Conservation (phyloP, 37 sponge, comb jelly and placozoan genomes). For the Ephydatia muelleri region DNA sequence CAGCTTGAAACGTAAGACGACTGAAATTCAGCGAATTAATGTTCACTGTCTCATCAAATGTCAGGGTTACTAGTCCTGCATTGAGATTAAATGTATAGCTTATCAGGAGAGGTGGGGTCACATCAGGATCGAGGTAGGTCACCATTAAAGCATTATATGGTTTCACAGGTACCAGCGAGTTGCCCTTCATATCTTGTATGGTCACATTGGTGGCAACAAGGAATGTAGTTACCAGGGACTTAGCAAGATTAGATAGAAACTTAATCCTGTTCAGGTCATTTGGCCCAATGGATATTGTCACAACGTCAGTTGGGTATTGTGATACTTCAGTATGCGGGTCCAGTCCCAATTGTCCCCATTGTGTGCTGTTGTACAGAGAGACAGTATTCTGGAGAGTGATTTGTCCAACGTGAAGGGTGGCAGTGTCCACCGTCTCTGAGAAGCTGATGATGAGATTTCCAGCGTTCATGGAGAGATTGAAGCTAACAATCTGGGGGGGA, state of each 20-base stretch:
- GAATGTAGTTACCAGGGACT: conserved; percentile 60
- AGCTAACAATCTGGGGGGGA: conserved; percentile 54
- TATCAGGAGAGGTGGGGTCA: conserved; percentile 44
- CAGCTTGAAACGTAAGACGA: conserved; percentile 60
- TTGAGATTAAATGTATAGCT: conserved; percentile 71
- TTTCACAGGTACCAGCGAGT: conserved; percentile 39
- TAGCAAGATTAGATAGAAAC: conserved; percentile 60
- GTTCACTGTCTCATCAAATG: conserved; percentile 89
- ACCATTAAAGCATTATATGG: conserved; percentile 50
- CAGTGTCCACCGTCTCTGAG: conserved; percentile 73
- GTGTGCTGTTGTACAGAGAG: conserved; percentile 8
- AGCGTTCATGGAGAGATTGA: conserved; percentile 62
- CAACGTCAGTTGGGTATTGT: conserved; percentile 46
- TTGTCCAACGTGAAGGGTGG: conserved; percentile 45
- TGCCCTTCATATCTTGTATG: conserved; percentile 68
- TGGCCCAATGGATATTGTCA: conserved; percentile 56
- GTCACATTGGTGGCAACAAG: conserved; percentile 36
- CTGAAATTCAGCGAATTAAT: conserved; percentile 53
- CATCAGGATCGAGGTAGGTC: conserved; percentile 45
- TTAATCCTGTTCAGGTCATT: conserved; percentile 81
- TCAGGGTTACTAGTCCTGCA: conserved; percentile 48
- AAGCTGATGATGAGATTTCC: conserved; percentile 64
- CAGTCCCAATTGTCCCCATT: conserved; percentile 36
- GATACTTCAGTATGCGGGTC: conserved; percentile 22
- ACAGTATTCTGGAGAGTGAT: conserved; percentile 61